Percentiles rank a stretch among this genome's conserved stretches.
These are phyloP conservation scores for Lasioglossum baleicum DNA, from an alignment of 1,140 invertebrate species.

Conservation along the genomic window DNA sequence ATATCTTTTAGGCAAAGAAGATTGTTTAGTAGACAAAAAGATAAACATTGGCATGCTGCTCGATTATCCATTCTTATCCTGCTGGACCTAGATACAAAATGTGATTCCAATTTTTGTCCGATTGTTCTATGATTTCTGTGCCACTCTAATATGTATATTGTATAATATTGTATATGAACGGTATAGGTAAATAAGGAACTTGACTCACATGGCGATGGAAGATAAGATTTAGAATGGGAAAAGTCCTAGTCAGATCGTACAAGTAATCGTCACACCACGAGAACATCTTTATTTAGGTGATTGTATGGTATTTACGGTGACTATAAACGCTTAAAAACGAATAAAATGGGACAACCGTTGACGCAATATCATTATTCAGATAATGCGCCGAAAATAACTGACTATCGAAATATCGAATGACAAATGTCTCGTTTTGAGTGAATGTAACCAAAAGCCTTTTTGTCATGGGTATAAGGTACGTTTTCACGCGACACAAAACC, in stretches of 20 bases:
- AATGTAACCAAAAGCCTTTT: neutral
- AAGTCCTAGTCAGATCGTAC: constrained; percentile 55
- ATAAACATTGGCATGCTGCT: no score
- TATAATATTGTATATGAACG: no score
- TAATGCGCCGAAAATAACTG: constrained; percentile 1
- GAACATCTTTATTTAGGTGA: constrained; percentile 61
- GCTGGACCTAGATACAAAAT: no score
- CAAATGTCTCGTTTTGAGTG: neutral
- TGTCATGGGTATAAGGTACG: neutral
- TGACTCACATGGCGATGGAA: constrained; percentile 68
- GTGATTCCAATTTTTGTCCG: no score
- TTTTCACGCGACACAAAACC: no score
- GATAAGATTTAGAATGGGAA: constrained; percentile 65
- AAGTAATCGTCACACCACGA: constrained; percentile 58
- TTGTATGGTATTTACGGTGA: constrained; percentile 49
- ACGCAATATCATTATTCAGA: neutral
- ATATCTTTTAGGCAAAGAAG: no score
- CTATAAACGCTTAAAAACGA: constrained; percentile 9
- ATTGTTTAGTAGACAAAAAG: no score
- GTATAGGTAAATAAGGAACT: neutral
- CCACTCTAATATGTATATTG: no score
- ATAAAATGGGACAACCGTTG: constrained; percentile 29
- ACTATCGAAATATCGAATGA: constrained; percentile 14
- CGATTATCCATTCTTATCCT: no score
- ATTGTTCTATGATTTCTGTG: no score